Evolutionary conservation across 2,888 invertebrate genomes (phyloP), one percentile per base, ranked within the genome.

Genomic region (Hofmannophila pseudospretella): DNA sequence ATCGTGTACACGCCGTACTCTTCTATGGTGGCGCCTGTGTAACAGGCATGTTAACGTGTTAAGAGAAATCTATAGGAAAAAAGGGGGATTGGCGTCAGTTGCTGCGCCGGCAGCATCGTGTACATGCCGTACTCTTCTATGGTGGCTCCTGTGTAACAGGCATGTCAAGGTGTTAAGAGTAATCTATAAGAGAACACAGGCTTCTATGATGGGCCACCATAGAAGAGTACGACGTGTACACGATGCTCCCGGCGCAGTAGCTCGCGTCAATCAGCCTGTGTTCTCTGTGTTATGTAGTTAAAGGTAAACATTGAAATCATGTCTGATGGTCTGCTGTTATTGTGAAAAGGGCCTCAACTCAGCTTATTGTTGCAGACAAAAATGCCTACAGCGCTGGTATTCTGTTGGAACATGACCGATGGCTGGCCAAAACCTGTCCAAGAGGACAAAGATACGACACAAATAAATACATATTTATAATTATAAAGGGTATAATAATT

Each of bases 221-320:
- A 78, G 86, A 86, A 72, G 86, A 86, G 9, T 86, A 86, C 86
- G 86, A 85, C 50, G 86, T 84, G 7, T 86, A 86, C 74, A 89
- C 90, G 52, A 91, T 94, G 91, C 92, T 94, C 88, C 92, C 94
- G 66, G 93, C 93, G 88, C 93, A 93, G 89, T 91, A 94, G 79
- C 90, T 94, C 60, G 91, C 93, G 65, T 92, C 93, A 66, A 93
- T 94, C 88, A 91, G 92, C 74, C 93, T 94, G 59, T 94, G 94
- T 19, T 19, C n/a, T n/a, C n/a, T n/a, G n/a, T n/a, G n/a, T n/a
- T n/a, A n/a, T n/a, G n/a, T n/a, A n/a, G n/a, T n/a, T n/a, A n/a
- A n/a, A n/a, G n/a, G n/a, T n/a, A n/a, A n/a, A n/a, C n/a, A n/a
- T n/a, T n/a, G n/a, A n/a, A n/a, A n/a, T n/a, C n/a, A n/a, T n/a